A percentile compares a stretch with the other conserved stretches of the same genome.
phyloP scores from a whole-genome alignment of 1,140 invertebrate genomes.

The Archegozetes longisetosus region DNA sequence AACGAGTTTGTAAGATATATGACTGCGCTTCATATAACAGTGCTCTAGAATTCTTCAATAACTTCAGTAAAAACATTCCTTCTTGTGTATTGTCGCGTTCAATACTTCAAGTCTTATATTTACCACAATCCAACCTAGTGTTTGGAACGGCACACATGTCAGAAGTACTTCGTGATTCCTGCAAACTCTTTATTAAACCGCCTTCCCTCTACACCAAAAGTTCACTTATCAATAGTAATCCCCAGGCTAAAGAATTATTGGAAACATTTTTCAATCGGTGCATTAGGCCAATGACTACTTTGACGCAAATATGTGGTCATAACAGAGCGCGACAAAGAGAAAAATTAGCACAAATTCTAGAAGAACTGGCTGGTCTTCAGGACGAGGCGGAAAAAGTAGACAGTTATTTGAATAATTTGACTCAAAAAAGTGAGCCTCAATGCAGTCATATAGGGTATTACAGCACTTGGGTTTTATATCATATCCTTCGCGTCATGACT shows the following conservation, averaged over 20 bases:
- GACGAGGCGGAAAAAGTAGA: slow-evolving; percentile 62
- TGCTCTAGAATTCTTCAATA: slow-evolving; percentile 78
- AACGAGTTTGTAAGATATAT: slow-evolving; percentile 64
- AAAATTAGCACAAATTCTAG: slow-evolving; percentile 70
- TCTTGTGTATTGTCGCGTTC: slow-evolving; percentile 89
- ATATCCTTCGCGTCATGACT: slow-evolving; percentile 88
- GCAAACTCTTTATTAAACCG: slow-evolving; percentile 68
- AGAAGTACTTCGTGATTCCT: slow-evolving; percentile 67
- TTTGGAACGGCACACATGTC: slow-evolving; percentile 40
- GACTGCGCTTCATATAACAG: slow-evolving; percentile 59
- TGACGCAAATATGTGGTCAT: slow-evolving; percentile 56
- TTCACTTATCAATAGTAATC: slow-evolving; percentile 18
- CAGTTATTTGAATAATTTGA: slow-evolving; percentile 54
- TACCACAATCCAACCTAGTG: slow-evolving; percentile 32
- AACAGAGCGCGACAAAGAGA: slow-evolving; percentile 86
- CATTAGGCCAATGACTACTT: slow-evolving; percentile 62
- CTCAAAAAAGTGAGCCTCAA: slow-evolving; percentile 46
- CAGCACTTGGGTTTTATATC: slow-evolving; percentile 88
- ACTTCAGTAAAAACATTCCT: slow-evolving; percentile 62
- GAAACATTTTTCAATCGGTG: slow-evolving; percentile 76
- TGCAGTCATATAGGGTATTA: slow-evolving; percentile 67
- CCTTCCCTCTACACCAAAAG: slow-evolving; percentile 35
- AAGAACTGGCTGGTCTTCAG: slow-evolving; percentile 77
- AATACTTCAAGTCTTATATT: slow-evolving; percentile 65
- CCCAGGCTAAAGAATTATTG: slow-evolving; percentile 60